Percentiles rank a stretch among this genome's conserved stretches.
Evolutionary conservation across 1,140 invertebrate species (phyloP).

Genomic region (Penaeus vannamei): DNA sequence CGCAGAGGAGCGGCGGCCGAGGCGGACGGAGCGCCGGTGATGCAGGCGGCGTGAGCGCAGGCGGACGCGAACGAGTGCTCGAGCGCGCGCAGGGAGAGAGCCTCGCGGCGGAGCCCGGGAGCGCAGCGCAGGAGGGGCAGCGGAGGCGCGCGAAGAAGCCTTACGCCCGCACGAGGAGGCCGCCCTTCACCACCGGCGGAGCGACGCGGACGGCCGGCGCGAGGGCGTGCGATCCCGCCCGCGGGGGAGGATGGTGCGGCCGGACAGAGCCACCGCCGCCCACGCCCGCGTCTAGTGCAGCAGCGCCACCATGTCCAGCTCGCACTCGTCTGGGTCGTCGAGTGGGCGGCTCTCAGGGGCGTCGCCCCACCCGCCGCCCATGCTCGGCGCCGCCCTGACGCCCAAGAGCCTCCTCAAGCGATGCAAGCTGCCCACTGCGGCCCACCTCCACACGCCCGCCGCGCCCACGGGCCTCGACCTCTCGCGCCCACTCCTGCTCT

Average conservation of each 20-base stretch:
- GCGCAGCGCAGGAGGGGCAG: too few relatives aligned
- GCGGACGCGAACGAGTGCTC: too few relatives aligned
- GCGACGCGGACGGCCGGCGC: too few relatives aligned
- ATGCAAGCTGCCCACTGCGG: constrained; percentile 56
- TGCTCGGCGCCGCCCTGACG: constrained; percentile 42
- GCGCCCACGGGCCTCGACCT: constrained; percentile 68
- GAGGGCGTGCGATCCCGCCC: too few relatives aligned
- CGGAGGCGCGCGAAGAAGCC: too few relatives aligned
- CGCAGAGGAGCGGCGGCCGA: too few relatives aligned
- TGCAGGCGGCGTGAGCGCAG: too few relatives aligned
- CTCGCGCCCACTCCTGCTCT: constrained; percentile 70
- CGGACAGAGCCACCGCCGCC: background rate
- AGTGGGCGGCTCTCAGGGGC: constrained; percentile 20
- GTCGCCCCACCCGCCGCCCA: constrained; percentile 4
- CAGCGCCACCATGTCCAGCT: constrained; percentile 12
- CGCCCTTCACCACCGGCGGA: too few relatives aligned
- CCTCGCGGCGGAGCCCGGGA: too few relatives aligned
- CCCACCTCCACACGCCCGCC: constrained; percentile 63
- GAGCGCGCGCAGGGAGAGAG: too few relatives aligned
- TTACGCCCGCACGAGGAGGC: too few relatives aligned
- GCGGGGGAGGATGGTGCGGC: background rate
- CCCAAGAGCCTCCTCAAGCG: constrained; percentile 52
- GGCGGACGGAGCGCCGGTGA: too few relatives aligned
- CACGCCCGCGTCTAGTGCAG: background rate
- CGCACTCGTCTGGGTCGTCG: constrained; percentile 45